These are phyloP conservation scores for Aphelinus certus DNA, from an alignment of 1,140 invertebrate genomes.

Conservation along the genomic window DNA sequence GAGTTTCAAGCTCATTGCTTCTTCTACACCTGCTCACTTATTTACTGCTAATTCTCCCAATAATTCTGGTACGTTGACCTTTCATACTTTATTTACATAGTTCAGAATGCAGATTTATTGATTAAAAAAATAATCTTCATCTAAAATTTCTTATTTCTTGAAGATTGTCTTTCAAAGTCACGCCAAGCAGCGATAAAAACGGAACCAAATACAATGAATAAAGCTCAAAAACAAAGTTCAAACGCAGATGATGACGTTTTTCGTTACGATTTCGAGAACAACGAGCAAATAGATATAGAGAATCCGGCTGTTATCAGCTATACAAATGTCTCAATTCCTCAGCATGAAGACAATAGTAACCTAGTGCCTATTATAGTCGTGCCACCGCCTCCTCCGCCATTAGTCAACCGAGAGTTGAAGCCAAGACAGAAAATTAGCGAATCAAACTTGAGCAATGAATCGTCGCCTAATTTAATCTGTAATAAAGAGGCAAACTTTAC, in stretches of 20 bases:
- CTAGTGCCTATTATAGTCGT: conserved; percentile 57
- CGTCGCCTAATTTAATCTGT: conserved; percentile 54
- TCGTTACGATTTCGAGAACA: conserved; percentile 69
- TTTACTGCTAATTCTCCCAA: conserved; percentile 72
- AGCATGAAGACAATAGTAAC: conserved; percentile 56
- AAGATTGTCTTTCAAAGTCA: conserved; percentile 68
- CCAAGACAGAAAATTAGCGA: conserved; percentile 74
- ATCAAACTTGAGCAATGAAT: conserved; percentile 63
- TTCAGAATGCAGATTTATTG: background rate
- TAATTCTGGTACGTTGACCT: conserved; percentile 57
- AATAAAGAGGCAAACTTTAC: conserved; percentile 54
- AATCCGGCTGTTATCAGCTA: conserved; percentile 66
- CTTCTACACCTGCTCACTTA: conserved; percentile 54
- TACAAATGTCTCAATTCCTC: conserved; percentile 70
- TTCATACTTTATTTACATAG: conserved; percentile 1
- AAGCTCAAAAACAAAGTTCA: conserved; percentile 70
- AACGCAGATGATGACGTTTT: conserved; percentile 75
- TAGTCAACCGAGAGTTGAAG: conserved; percentile 78
- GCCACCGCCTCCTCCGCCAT: conserved; percentile 70
- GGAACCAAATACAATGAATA: conserved; percentile 48
- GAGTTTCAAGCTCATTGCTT: conserved; percentile 50
- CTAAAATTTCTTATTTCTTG: background rate
- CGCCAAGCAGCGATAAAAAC: conserved; percentile 64
- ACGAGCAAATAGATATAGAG: conserved; percentile 68
- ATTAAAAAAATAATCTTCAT: background rate